Evolutionary conservation across 2,797 vertebrate genomes (phyloP).

Genomic region (Sebastes steindachneri): DNA sequence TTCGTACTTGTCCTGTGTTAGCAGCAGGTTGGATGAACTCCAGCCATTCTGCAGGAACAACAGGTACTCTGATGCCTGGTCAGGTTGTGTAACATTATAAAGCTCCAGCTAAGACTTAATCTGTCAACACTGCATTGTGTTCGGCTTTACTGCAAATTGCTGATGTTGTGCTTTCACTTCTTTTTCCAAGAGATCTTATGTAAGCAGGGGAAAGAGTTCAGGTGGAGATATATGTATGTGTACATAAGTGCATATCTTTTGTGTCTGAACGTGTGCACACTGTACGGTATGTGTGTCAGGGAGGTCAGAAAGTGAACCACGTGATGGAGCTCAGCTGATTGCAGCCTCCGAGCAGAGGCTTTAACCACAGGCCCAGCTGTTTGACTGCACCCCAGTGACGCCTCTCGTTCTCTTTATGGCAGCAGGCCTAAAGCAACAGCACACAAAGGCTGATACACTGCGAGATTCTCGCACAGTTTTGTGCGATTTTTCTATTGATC

Average conservation of each 20-base stretch:
- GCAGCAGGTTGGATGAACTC: background rate
- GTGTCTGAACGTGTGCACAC: background rate
- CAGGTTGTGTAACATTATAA: slow-evolving; percentile 25
- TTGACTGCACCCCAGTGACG: slow-evolving; percentile 42
- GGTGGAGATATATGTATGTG: background rate
- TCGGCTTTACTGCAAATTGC: background rate
- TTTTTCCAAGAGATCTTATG: background rate
- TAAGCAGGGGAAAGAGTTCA: background rate
- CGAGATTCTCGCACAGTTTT: background rate
- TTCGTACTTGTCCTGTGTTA: background rate
- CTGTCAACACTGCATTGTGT: background rate
- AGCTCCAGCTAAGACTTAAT: background rate
- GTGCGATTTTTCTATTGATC: slow-evolving; percentile 45
- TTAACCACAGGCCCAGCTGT: slow-evolving; percentile 61
- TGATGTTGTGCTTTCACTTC: slow-evolving; percentile 15
- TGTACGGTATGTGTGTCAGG: background rate
- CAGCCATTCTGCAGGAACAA: background rate
- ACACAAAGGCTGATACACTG: slow-evolving; percentile 20
- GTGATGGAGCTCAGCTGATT: slow-evolving; percentile 66
- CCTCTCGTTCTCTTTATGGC: slow-evolving; percentile 48
- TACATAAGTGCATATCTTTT: background rate
- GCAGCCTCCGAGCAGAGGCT: slow-evolving; percentile 35
- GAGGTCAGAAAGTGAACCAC: slow-evolving; percentile 40
- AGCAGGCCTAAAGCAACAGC: slow-evolving; percentile 55
- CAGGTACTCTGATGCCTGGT: background rate